phyloP scores from a whole-genome alignment of 2,113 vertebrate genomes.

The Cyanocitta stelleri region DNA sequence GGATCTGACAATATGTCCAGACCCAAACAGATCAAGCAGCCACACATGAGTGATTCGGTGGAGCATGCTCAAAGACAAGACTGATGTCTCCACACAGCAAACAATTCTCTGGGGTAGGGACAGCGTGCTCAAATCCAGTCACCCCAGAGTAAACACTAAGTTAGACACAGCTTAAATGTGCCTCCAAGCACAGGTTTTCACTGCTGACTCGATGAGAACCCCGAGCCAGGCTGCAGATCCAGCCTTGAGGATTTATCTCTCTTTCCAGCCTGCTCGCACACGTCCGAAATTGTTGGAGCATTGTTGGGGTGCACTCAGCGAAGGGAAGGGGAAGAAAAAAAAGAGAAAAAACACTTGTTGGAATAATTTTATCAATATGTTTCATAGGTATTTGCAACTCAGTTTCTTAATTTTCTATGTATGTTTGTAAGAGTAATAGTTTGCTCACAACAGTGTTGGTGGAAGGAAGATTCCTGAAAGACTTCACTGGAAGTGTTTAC shows the following conservation, averaged over 20 bases:
- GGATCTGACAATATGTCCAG: conserved; percentile 64
- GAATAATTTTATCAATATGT: not conserved
- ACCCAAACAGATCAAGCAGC: conserved; percentile 68
- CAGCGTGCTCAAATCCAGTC: conserved; percentile 50
- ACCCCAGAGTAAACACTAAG: conserved; percentile 70
- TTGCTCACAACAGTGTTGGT: not conserved
- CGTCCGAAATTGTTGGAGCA: fast-evolving
- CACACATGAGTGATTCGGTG: conserved; percentile 53
- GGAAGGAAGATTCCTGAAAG: not conserved
- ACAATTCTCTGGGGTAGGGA: conserved; percentile 57
- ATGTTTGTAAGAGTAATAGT: not conserved
- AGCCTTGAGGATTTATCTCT: conserved; percentile 37
- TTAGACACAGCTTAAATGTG: conserved; percentile 54
- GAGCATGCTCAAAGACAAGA: conserved; percentile 67
- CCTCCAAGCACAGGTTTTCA: conserved; percentile 41
- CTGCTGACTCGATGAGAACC: conserved; percentile 45
- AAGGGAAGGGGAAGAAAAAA: not conserved
- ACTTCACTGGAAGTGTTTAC: not conserved
- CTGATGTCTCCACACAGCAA: conserved; percentile 44
- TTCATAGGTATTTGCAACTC: not conserved
- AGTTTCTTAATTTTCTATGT: not conserved
- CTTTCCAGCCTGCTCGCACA: not conserved
- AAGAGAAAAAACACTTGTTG: not conserved
- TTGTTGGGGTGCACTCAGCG: not conserved
- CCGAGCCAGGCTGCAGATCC: conserved; percentile 50